Percentiles rank a stretch among this genome's conserved stretches.
Conservation (phyloP, 1,140 invertebrate species). For the Listronotus oregonensis region DNA sequence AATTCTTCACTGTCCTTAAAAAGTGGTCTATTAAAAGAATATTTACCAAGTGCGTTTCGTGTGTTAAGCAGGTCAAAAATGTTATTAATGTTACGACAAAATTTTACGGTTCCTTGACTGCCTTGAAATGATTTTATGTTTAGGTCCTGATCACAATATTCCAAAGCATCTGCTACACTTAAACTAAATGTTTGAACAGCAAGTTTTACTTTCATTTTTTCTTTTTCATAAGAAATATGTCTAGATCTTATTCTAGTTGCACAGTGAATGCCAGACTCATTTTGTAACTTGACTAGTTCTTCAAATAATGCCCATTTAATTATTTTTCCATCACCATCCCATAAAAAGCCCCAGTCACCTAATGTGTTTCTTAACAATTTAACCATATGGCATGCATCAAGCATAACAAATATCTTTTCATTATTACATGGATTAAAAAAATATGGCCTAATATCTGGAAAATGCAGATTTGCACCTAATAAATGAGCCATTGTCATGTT, state of each 20-base stretch:
- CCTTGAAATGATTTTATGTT: too few relatives aligned
- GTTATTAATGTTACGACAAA: not conserved
- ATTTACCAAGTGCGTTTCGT: too few relatives aligned
- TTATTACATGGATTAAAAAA: slow-evolving; percentile 41
- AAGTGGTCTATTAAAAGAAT: too few relatives aligned
- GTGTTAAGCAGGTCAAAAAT: not conserved
- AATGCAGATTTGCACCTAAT: slow-evolving; percentile 41
- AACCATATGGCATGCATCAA: slow-evolving; percentile 42
- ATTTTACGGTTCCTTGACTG: not conserved
- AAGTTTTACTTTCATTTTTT: slow-evolving; percentile 30
- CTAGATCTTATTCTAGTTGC: not conserved
- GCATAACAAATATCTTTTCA: too few relatives aligned
- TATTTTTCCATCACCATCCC: slow-evolving; percentile 8
- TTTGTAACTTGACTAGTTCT: slow-evolving; percentile 21
- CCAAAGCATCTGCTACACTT: slow-evolving; percentile 19
- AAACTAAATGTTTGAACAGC: slow-evolving; percentile 24
- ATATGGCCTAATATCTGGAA: slow-evolving; percentile 32
- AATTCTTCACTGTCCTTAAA: too few relatives aligned
- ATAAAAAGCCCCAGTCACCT: not conserved
- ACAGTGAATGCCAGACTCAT: slow-evolving; percentile 17
- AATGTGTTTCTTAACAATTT: not conserved
- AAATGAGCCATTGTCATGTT: slow-evolving; percentile 40
- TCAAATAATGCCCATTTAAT: slow-evolving; percentile 20
- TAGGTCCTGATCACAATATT: not conserved
- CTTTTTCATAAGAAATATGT: slow-evolving; percentile 11